Base-by-base conservation (phyloP, 2,113 vertebrate species). In the Monarcha castaneiventris region DNA sequence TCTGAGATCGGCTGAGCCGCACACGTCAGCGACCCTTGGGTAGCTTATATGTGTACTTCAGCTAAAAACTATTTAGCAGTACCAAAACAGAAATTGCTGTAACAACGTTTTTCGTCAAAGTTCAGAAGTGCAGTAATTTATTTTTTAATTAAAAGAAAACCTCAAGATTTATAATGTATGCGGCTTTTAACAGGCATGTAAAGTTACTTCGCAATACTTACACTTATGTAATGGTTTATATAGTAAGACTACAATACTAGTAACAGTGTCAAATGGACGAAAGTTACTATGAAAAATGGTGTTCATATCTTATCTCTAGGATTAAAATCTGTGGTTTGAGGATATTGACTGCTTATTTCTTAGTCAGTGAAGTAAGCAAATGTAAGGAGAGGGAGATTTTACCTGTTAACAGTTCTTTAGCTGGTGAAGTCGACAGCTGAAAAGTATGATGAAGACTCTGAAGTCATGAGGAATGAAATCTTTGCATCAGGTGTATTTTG, bases 31-130 rank as follows among this genome's bases (percentile, higher is more conserved):
- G 18, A 16, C 41, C 23, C 44, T 56, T 3, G 16, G 46, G 32
- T 7, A 20, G 32, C 52, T 48, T 32, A 13, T 46, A 0, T 29
- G 8, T 63, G 4, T 16, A 0, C 39, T 39, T 51, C 43, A 13
- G 41, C 13, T 54, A 9, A 61, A 51, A 44, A 1, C 46, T 32
- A 0, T 30, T 80, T 7, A 58, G n/a, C 27, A 3, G 51, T 5
- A n/a, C 14, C n/a, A 11, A 27, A 62, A 32, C 30, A 58, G 44
- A 43, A 71, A 35, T 69, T n/a, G 17, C 17, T 25, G n/a, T 12
- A 44, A 11, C 21, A 17, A 2, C 11, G 0, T 12, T 71, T 52
- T 66, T 8, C 2, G 2, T 1, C 0, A 10, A 25, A 39, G 33
- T 10, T 63, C 21, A 30, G 52, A 37, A 67, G 26, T 49, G 20